Conservation (phyloP, 1,140 invertebrate species). For the Lepidurus arcticus region DNA sequence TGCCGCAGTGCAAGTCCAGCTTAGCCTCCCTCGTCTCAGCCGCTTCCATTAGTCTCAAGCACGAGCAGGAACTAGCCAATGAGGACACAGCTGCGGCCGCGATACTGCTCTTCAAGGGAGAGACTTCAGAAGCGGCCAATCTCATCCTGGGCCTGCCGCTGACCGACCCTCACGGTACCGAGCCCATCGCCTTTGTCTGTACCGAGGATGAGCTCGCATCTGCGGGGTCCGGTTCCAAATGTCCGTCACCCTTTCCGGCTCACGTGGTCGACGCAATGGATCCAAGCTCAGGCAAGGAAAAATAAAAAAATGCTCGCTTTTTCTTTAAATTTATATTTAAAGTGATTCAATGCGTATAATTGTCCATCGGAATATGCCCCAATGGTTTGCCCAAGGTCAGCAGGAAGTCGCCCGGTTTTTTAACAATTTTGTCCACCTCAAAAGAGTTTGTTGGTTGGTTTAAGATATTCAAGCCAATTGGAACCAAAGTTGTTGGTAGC, state of each 20-base stretch:
- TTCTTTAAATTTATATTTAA: no score
- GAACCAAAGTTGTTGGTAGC: neutral
- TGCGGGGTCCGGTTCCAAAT: neutral
- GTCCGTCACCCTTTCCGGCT: neutral
- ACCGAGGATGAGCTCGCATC: neutral
- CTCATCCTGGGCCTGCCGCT: neutral
- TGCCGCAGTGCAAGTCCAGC: neutral
- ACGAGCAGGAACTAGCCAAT: neutral
- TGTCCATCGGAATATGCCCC: no score
- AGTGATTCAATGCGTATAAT: no score
- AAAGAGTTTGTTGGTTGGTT: neutral
- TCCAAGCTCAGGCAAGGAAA: neutral
- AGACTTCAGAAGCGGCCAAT: neutral
- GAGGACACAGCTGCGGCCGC: neutral
- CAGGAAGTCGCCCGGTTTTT: conserved; percentile 7
- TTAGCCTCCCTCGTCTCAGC: neutral
- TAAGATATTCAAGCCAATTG: neutral
- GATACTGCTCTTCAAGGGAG: conserved; percentile 3
- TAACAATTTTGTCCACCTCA: neutral
- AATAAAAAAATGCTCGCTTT: neutral
- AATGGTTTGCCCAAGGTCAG: neutral
- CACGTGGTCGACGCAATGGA: neutral
- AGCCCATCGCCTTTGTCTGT: neutral
- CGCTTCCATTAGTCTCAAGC: neutral
- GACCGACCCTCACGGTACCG: no score